Base-by-base conservation (phyloP, 2,113 vertebrate genomes). In the Myrmophylax atrothorax region DNA sequence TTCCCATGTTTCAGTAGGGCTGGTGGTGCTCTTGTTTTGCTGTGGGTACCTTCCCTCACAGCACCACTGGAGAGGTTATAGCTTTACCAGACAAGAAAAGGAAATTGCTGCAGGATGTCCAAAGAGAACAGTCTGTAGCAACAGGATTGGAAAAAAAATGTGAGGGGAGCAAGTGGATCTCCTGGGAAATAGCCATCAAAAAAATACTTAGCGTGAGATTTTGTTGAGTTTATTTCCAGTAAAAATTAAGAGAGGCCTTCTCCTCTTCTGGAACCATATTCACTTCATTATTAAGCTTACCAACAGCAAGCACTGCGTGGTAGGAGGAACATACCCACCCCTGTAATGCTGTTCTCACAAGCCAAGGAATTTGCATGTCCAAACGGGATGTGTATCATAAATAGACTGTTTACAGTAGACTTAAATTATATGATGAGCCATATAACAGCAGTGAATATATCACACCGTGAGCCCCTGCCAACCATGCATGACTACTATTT, bases 381-480 rank as follows among this genome's bases (percentile, higher is more conserved):
- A 95, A 92, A 90, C 80, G 91, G 93, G 82, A 94, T 63, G 72
- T 60, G 64, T 93, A 82, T 92, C 89, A 58, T 90, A 89, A 95
- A 96, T 89, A 94, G 88, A 79, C 49, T 93, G 86, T 94, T 97
- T 95, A 95, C 91, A 86, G 77, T 92, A 62, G 93, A 87, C 81
- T 96, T 94, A 94, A 93, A 88, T 92, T 94, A 89, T 90, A 91
- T 73, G 87, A 92, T 84, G 82, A 95, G 95, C 90, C 56, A 76
- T 75, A 88, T 89, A 91, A 76, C 64, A 93, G 87, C 91, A 96
- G 76, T 88, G 96, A 85, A 84, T 95, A 59, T 93, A 68, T 59
- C 66, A 74, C 89, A 78, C 46, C 60, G 4, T 72, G 77, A 91
- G 74, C 82, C 74, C 70, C 70, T 95, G 94, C 91, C 93, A 96